These are phyloP conservation scores for Philonicus albiceps DNA, from an alignment of 2,888 invertebrate genomes.

Conservation along the genomic window DNA sequence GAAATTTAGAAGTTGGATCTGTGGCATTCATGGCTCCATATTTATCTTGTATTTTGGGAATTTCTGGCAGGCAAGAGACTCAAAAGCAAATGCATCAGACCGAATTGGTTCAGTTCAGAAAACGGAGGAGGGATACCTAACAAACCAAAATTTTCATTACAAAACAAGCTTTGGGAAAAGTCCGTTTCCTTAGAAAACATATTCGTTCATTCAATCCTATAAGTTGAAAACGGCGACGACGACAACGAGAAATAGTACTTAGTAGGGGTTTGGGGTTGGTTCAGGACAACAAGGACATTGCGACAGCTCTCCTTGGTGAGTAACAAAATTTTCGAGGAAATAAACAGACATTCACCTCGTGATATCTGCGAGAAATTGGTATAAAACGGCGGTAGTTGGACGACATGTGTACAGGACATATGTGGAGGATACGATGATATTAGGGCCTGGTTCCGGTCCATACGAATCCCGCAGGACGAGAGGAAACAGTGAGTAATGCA, in stretches of 20 bases:
- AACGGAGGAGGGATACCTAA: not conserved
- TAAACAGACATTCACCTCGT: conserved; percentile 22
- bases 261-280: not conserved
- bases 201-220: not conserved
- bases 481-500: conserved; percentile 2
- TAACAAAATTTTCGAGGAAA: conserved; percentile 29
- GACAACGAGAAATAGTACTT: not conserved
- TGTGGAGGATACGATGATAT: not conserved
- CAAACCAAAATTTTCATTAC: conserved; percentile 5
- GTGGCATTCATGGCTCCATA: not conserved
- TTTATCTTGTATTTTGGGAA: not conserved
- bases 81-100: not conserved
- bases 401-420: not conserved
- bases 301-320: not conserved
- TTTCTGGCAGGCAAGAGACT: not conserved
- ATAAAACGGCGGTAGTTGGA: not conserved
- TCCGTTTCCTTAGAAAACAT: conserved; percentile 11
- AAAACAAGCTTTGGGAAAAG: not conserved
- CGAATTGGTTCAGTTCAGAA: not conserved
- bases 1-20: not conserved
- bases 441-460: conserved; percentile 1
- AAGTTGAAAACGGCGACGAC: not conserved
- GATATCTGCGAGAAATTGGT: not conserved
- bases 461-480: not conserved
- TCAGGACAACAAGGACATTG: not conserved